phyloP scores from a whole-genome alignment of 2,113 vertebrate species.

The Glaucidium brasilianum region DNA sequence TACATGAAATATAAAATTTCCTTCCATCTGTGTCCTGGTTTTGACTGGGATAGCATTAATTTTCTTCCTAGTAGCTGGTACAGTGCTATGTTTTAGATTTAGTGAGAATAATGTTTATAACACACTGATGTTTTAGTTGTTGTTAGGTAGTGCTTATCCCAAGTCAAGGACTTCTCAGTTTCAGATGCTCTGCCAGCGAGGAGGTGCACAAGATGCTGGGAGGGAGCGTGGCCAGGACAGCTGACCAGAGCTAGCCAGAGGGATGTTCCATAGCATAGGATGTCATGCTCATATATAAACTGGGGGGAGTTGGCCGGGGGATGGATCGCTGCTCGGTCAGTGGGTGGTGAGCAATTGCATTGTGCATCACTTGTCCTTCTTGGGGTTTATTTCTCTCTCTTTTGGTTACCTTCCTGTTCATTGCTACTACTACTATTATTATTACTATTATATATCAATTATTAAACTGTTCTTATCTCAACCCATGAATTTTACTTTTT shows the following conservation, averaged over 20 bases:
- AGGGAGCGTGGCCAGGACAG: background rate
- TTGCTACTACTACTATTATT: background rate
- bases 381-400: background rate
- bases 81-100: background rate
- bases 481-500: background rate
- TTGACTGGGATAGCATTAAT: background rate
- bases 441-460: background rate
- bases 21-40: background rate
- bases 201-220: background rate
- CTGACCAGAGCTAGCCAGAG: background rate
- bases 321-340: too few relatives aligned
- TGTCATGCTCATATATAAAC: background rate
- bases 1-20: background rate
- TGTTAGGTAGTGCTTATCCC: background rate
- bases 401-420: background rate
- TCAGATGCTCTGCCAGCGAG: background rate
- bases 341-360: background rate
- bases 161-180: background rate
- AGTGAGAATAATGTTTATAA: background rate
- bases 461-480: background rate
- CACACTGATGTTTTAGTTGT: background rate
- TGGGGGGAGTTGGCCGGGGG: too few relatives aligned
- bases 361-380: background rate
- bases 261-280: background rate
- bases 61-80: background rate